phyloP scores from a whole-genome alignment of 2,888 invertebrate genomes.

The Junonia oenone region DNA sequence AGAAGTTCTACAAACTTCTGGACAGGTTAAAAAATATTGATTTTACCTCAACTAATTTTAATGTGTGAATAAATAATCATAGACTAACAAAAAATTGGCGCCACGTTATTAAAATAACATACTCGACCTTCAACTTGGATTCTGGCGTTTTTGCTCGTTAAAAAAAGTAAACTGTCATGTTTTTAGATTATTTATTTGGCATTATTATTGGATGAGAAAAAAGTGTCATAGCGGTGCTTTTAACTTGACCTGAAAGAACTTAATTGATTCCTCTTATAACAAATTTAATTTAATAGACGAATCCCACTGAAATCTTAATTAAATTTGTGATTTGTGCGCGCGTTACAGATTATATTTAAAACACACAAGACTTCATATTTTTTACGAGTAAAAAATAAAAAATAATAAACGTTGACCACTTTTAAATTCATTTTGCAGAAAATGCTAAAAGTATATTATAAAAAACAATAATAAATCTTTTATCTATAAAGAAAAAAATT shows the following conservation, averaged over 20 bases:
- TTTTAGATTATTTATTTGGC: neutral
- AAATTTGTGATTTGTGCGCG: too few species aligned
- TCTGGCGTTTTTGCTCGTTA: neutral
- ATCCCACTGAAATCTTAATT: too few species aligned
- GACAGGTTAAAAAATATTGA: neutral
- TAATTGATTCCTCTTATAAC: neutral
- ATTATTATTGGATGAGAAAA: neutral
- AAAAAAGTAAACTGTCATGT: neutral
- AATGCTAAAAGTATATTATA: too few species aligned
- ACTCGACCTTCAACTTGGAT: conserved; percentile 42
- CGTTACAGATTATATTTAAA: too few species aligned
- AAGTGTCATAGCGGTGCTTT: neutral
- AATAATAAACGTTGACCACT: too few species aligned
- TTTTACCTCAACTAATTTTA: neutral
- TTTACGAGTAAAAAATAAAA: too few species aligned
- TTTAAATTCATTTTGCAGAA: too few species aligned
- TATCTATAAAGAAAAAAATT: too few species aligned
- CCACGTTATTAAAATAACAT: conserved; percentile 32
- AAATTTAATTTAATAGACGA: neutral
- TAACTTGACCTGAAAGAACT: neutral
- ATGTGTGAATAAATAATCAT: conserved; percentile 7
- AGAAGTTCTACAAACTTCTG: neutral
- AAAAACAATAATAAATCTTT: too few species aligned
- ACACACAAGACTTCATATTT: too few species aligned
- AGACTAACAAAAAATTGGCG: conserved; percentile 46